Evolutionary conservation across 2,888 invertebrate species (phyloP), one percentile per base, ranked within the genome.

Genomic region (Philopedon plagiatum): DNA sequence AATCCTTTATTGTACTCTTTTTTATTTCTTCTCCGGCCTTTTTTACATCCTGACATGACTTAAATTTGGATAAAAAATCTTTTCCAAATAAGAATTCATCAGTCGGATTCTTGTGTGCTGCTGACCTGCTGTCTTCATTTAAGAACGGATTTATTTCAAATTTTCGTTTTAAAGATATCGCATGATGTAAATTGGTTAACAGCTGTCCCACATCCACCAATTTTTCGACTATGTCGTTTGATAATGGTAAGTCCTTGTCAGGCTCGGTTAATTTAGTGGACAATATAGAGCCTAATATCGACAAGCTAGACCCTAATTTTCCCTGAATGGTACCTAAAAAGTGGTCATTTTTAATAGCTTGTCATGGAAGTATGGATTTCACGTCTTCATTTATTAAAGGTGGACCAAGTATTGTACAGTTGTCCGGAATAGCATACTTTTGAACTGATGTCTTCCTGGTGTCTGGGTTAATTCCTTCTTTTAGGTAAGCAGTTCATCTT

Each of bases 381-480:
- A 18, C 21, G 19, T 49, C 49, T 7, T 49, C 21, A 21, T 49
- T 49, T 13, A 19, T 19, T 21, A 11, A 9, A 21, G 49, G 49
- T 21, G n/a, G 49, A 19, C 21, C 21, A 8, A 49, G 23, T 21
- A 9, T 4, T 8, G 2, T 13, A 26, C 62, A 62, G 29, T 46
- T 62, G 15, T 34, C 29, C 7, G 62, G 46, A 26, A 46, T 7
- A 15, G 37, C n/a, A 44, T 62, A 29, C 32, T 62, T 62, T 62
- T 15, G 11, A 15, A 62, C 11, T 9, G 54, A 32, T 9, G 29
- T 19, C 32, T 64, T 64, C 13, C 26, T 49, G 2, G 34, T 29
- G 2, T 64, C 63, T 13, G 51, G 2, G 11, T 51, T 29, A 37
- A 64, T 49, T 19, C 63, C 63, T 21, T 64, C 34, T 1, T 13